Base-by-base conservation (phyloP, 2,888 invertebrate species). In the Margaritifera margaritifera region DNA sequence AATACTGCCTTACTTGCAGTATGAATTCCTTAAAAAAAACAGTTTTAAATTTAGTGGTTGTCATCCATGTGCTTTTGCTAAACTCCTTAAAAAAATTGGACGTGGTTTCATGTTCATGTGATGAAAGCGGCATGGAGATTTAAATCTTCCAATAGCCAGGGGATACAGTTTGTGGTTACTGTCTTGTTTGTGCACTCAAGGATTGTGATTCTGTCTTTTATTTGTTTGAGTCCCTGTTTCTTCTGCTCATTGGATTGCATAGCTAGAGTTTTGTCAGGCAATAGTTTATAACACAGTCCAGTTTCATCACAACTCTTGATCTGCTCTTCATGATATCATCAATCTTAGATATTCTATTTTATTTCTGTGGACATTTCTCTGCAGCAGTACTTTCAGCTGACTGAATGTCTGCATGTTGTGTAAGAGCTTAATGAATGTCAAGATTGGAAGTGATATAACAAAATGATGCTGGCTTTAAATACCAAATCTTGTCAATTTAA, bases 261-360 rank as follows among this genome's bases (percentile, higher is more conserved):
- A 1, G 68, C 72, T 22, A 73, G 62, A n/a, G 78, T 78, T 51
- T 65, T 52, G 24, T 64, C 68, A 22, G 80, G 80, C 65, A 80
- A 67, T 64, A 73, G 75, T 62, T 74, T 81, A 69, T 57, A 63
- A 24, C 70, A 77, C 27, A 79, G 69, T 15, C 70, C 71, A 22
- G 79, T 79, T 64, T 80, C 75, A 54, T 77, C 77, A 57, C 64
- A 63, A 53, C 77, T 19, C 53, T 53, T 18, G 19, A 19, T 53
- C 19, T 19, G 18, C 19, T 19, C 53, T 15, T 19, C 53, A 53
- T 53, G 53, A n/a, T n/a, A n/a, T n/a, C n/a, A n/a, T n/a, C n/a
- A n/a, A n/a, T n/a, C n/a, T n/a, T n/a, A n/a, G n/a, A n/a, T n/a
- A n/a, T n/a, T n/a, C n/a, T n/a, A n/a, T n/a, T n/a, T n/a, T n/a